Percentiles rank a stretch among this genome's conserved stretches.
Evolutionary conservation across 2,797 vertebrate species (phyloP).

Genomic region (Pseudopleuronectes americanus): DNA sequence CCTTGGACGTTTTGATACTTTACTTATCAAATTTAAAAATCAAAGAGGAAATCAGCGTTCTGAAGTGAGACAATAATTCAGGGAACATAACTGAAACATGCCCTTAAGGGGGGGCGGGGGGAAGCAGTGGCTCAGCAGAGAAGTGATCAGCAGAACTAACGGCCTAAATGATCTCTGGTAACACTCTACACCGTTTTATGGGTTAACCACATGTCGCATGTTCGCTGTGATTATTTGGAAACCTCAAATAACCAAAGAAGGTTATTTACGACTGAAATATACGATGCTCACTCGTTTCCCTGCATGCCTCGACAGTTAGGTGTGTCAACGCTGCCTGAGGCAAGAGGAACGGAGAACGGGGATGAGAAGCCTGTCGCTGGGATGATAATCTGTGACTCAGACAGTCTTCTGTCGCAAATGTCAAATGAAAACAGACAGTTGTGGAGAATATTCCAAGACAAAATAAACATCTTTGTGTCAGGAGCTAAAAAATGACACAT

Average conservation of each 20-base stretch:
- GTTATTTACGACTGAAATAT: not conserved
- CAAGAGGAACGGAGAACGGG: not conserved
- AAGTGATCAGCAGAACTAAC: conserved; percentile 29
- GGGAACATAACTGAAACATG: not conserved
- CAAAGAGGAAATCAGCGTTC: conserved; percentile 24
- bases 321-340: not conserved
- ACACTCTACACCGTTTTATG: not conserved
- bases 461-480: not conserved
- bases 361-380: not conserved
- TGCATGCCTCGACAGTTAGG: not conserved
- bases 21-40: not conserved
- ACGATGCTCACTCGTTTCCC: not conserved
- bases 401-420: not conserved
- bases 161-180: not conserved
- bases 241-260: not conserved
- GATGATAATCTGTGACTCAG: conserved; percentile 6
- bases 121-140: not conserved
- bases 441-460: not conserved
- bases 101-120: not conserved
- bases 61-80: conserved; percentile 1
- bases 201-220: too few species aligned
- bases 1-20: not conserved
- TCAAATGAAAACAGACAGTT: not conserved
- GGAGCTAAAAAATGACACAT: not conserved
- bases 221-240: not conserved